A percentile compares a stretch with the other conserved stretches of the same genome.
Evolutionary conservation across 2,113 vertebrate genomes (phyloP).

Genomic region (Thinocorus orbignyianus): DNA sequence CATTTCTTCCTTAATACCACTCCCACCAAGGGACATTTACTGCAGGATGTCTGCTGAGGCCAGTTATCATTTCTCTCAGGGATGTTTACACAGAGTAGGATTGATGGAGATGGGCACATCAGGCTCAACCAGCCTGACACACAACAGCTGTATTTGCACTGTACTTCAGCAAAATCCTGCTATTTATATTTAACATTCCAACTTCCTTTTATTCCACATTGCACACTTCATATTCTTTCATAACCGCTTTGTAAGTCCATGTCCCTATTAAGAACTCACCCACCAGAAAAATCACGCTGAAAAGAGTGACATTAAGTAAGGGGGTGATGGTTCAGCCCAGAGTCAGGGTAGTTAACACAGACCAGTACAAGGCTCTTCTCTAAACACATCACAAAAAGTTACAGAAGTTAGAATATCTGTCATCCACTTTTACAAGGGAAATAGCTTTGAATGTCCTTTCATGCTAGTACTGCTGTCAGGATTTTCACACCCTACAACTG

Average conservation of each 20-base stretch:
- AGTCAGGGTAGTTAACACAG: background rate
- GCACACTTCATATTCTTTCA: background rate
- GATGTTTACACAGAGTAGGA: background rate
- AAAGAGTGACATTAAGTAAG: background rate
- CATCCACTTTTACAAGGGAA: background rate
- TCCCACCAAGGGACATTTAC: background rate
- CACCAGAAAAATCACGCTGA: background rate
- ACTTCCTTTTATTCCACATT: background rate
- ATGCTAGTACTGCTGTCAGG: background rate
- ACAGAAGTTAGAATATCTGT: background rate
- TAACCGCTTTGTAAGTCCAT: background rate
- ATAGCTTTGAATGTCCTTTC: background rate
- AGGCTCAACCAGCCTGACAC: background rate
- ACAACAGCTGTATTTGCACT: background rate
- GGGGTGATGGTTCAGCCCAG: background rate
- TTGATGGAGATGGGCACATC: background rate
- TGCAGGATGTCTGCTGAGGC: background rate
- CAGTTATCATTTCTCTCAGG: background rate
- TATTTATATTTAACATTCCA: background rate
- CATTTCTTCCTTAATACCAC: background rate
- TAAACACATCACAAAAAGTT: background rate
- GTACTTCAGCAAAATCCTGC: background rate
- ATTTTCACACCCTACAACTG: background rate
- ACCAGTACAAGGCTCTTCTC: background rate
- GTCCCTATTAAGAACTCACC: background rate